Evolutionary conservation across 2,113 vertebrate genomes (phyloP), one percentile per base, ranked within the genome.

Genomic region (Cebidichthys violaceus): DNA sequence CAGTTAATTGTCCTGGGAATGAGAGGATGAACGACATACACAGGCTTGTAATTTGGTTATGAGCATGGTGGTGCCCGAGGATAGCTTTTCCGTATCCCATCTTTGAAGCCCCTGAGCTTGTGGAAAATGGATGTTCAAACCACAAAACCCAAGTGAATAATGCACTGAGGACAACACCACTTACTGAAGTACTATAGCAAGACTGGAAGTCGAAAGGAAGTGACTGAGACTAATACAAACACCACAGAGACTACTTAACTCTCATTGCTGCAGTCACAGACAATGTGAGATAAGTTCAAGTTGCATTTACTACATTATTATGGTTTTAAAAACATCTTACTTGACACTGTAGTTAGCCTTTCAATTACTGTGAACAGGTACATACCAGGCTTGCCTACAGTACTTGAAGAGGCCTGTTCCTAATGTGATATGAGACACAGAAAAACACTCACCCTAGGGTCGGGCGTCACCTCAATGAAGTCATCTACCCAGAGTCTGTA

Each of bases 401-500:
- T 79, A 78, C 80, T 78, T 86, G 52, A 10, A 77, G 70, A 78
- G 85, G 47, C 15, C 75, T 27, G 33, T 35, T n/a, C 39, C 20
- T 68, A 14, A 73, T 74, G 24, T 78, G 81, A 83, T 45, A 70
- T 79, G 67, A 88, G 86, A 84, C 37, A 27, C 69, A 77, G 73
- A 35, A 61, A 50, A n/a, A 29, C 66, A 64, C 43, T 78, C 9
- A 50, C 90, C 87, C 75, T 0, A 65, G 88, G 89, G 81, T 59
- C 57, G 76, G 91, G 89, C 82, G 74, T 85, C 80, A 77, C 74
- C 82, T 71, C 67, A 68, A 67, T 93, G 90, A 93, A 79, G 88
- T 93, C 88, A 92, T 92, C 83, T 88, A 86, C 75, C 76, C 67
- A 43, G 88, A 91, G 90, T 85, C 90, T 93, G 73, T 94, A 93